phyloP scores from a whole-genome alignment of 2,113 vertebrate species.

The Pelecanoides urinatrix region DNA sequence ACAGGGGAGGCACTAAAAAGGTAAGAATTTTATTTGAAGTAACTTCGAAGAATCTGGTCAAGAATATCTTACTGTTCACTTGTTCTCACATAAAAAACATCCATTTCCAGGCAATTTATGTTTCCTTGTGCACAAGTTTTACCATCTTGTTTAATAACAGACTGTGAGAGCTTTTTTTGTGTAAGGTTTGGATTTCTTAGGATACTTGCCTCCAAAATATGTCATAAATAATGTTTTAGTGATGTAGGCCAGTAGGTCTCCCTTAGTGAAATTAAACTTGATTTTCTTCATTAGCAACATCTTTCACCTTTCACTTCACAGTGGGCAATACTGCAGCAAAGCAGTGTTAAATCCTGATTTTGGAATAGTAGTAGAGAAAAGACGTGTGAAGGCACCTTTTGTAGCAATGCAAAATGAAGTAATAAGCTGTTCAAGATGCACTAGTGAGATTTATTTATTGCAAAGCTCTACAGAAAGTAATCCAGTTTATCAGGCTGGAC shows the following conservation, averaged over 20 bases:
- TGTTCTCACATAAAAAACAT: neutral
- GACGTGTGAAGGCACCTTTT: neutral
- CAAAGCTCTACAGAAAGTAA: neutral
- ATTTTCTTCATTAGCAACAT: neutral
- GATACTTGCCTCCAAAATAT: neutral
- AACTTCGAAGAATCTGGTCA: constrained; percentile 28
- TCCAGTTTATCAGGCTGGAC: neutral
- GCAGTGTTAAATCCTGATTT: neutral
- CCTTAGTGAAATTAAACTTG: neutral
- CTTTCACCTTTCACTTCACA: neutral
- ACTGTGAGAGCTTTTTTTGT: neutral
- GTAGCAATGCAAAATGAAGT: neutral
- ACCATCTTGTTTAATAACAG: neutral
- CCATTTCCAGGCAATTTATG: neutral
- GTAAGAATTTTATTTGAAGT: constrained; percentile 22
- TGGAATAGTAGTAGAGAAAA: neutral
- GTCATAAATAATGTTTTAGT: neutral
- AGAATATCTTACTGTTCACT: neutral
- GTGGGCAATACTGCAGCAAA: neutral
- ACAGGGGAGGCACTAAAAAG: neutral
- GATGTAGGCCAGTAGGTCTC: neutral
- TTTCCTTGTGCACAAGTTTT: neutral
- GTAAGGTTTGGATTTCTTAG: neutral
- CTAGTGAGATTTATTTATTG: neutral
- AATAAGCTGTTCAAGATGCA: neutral